Conservation (phyloP, 2,113 vertebrate species). For the Uria aalge region DNA sequence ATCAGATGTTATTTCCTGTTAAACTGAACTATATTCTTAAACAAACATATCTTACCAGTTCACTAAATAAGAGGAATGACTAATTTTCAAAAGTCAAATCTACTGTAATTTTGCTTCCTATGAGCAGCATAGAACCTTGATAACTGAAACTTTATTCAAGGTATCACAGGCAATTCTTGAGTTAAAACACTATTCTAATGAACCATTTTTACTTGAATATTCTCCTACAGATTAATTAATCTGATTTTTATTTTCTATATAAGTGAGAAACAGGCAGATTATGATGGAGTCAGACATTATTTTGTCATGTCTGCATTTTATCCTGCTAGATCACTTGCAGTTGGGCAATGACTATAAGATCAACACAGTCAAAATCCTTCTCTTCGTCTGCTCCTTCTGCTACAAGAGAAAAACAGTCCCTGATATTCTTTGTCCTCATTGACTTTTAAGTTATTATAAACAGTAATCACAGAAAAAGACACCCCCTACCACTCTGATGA, state of each 20-base stretch:
- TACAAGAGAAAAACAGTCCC: background rate
- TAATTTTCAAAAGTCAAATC: background rate
- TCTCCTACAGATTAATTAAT: background rate
- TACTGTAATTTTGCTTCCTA: background rate
- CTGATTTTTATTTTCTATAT: background rate
- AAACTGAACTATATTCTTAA: background rate
- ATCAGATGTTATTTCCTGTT: background rate
- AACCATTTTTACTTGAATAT: background rate
- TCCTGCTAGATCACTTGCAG: background rate
- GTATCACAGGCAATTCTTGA: background rate
- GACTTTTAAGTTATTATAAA: conserved; percentile 36
- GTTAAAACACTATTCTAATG: background rate
- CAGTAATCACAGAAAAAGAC: conserved; percentile 26
- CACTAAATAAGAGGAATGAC: background rate
- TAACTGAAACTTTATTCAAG: background rate
- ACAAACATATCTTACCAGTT: background rate
- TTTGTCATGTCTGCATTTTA: background rate
- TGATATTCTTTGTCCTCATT: background rate
- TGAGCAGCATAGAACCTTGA: background rate
- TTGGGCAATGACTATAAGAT: background rate
- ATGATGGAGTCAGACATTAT: background rate
- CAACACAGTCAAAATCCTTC: background rate
- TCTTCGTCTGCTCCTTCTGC: conserved; percentile 5
- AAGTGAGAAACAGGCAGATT: background rate
- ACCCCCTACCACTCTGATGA: background rate